A percentile compares a stretch with the other conserved stretches of the same genome.
phyloP scores from a whole-genome alignment of 30 jellyfish, hydroid and myxozoan genomes.

The Aurelia sp. region DNA sequence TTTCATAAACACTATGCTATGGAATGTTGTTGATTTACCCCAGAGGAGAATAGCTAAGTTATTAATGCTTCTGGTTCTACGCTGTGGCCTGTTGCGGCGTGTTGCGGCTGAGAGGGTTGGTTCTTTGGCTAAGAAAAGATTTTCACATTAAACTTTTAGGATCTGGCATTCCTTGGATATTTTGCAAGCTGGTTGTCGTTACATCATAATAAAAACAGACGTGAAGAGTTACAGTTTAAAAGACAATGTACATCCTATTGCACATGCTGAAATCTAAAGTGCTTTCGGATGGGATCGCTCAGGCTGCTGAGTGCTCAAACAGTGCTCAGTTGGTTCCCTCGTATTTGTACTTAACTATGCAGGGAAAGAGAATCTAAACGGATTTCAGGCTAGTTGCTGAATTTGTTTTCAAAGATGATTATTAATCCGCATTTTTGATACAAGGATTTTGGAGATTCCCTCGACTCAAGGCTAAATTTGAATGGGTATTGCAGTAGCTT shows the following conservation, averaged over 20 bases:
- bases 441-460: slow-evolving; percentile 23
- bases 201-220: no score
- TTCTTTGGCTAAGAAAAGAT: neutral
- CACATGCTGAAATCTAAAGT: no score
- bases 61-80: neutral
- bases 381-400: slow-evolving; percentile 20
- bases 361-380: slow-evolving; percentile 13
- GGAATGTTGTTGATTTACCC: neutral
- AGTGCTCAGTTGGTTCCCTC: slow-evolving; percentile 16
- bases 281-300: no score
- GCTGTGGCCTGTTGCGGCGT: neutral
- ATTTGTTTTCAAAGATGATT: slow-evolving; percentile 33
- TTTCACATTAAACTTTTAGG: neutral
- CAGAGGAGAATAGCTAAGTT: slow-evolving; percentile 14
- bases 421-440: slow-evolving; percentile 12
- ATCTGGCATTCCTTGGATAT: slow-evolving; percentile 3
- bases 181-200: no score
- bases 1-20: neutral
- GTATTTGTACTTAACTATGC: neutral
- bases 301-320: slow-evolving; percentile 20
- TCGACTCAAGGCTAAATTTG: slow-evolving; percentile 14
- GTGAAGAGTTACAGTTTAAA: no score
- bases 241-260: no score
- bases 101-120: slow-evolving; percentile 6
- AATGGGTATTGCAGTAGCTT: slow-evolving; percentile 14